These are phyloP conservation scores for Meteorus colon DNA, from an alignment of 2,888 invertebrate genomes.

Conservation along the genomic window DNA sequence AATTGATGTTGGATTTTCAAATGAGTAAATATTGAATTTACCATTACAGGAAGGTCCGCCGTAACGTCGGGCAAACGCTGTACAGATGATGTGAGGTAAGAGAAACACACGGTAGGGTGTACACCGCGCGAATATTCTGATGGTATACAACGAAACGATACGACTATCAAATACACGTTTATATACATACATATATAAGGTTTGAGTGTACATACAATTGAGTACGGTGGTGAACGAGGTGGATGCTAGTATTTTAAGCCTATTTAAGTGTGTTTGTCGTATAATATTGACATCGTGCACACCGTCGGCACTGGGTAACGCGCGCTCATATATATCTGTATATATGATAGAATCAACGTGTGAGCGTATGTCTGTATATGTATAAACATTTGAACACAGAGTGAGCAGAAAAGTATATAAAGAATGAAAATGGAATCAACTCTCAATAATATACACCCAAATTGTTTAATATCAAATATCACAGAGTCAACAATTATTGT, in stretches of 20 bases:
- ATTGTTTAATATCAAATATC: conserved; percentile 20
- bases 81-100: conserved; percentile 2
- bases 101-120: conserved; percentile 32
- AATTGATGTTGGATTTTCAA: conserved; percentile 23
- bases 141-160: conserved; percentile 52
- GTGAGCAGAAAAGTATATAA: conserved; percentile 16
- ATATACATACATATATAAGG: conserved; percentile 53
- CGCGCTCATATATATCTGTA: conserved; percentile 47
- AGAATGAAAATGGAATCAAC: conserved; percentile 23
- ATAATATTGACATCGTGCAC: conserved; percentile 73
- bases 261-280: conserved; percentile 73
- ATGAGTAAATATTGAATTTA: conserved; percentile 35
- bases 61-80: background rate
- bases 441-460: conserved; percentile 15
- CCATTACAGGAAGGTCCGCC: conserved; percentile 27
- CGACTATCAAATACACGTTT: conserved; percentile 59
- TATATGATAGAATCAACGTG: conserved; percentile 33
- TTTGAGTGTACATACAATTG: conserved; percentile 53
- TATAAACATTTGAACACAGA: conserved; percentile 29
- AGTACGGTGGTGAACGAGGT: conserved; percentile 58
- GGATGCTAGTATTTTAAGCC: conserved; percentile 72
- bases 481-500: conserved; percentile 10
- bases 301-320: conserved; percentile 64
- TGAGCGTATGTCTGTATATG: conserved; percentile 33
- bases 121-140: conserved; percentile 11